phyloP scores from a whole-genome alignment of 2,888 invertebrate genomes.

The Callyntrura guangdongensis region DNA sequence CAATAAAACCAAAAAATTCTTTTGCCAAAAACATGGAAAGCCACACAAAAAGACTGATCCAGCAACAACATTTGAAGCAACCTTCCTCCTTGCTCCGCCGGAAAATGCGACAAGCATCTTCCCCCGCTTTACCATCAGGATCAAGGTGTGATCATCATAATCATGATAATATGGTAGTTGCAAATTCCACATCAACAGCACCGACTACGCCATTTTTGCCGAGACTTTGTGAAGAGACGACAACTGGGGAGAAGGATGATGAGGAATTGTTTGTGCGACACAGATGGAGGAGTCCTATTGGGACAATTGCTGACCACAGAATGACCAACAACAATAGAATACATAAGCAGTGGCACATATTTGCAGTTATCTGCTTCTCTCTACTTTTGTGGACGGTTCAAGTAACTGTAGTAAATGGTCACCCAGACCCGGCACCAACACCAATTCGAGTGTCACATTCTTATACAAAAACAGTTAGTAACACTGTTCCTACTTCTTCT shows the following conservation, averaged over 20 bases:
- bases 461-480: constrained; percentile 71
- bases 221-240: constrained; percentile 9
- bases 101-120: constrained; percentile 3
- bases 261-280: background rate
- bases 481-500: constrained; percentile 55
- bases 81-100: constrained; percentile 7
- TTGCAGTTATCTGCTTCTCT: constrained; percentile 57
- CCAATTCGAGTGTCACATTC: constrained; percentile 77
- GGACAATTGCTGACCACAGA: constrained; percentile 73
- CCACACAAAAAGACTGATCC: constrained; percentile 63
- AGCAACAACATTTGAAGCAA: constrained; percentile 17
- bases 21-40: constrained; percentile 67
- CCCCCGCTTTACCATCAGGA: background rate
- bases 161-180: background rate
- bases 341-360: constrained; percentile 46
- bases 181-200: background rate
- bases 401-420: constrained; percentile 68
- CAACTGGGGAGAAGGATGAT: constrained; percentile 9
- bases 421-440: constrained; percentile 68
- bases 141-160: background rate
- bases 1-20: constrained; percentile 4
- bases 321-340: constrained; percentile 79
- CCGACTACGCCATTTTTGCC: background rate
- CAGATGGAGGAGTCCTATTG: constrained; percentile 57
- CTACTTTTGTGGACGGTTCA: constrained; percentile 58